phyloP scores from a whole-genome alignment of 2,113 vertebrate species.

The Rhabdomys dilectus region DNA sequence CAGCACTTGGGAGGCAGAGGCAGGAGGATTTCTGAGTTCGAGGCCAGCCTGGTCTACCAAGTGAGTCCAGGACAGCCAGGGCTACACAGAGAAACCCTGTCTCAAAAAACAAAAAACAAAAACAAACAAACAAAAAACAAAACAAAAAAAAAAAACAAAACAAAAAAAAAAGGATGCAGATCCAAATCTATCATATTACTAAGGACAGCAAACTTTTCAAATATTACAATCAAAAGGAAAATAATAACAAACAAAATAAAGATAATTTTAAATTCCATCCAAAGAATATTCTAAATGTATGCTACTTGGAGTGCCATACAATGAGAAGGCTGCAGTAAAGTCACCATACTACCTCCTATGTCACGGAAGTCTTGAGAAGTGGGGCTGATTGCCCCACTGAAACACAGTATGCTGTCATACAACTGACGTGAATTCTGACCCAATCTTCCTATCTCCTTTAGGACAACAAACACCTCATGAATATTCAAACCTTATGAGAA shows the following conservation, averaged over 20 bases:
- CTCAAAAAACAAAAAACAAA: too few relatives aligned
- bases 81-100: too few relatives aligned
- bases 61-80: too few relatives aligned
- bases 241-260: slow-evolving; percentile 20
- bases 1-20: too few relatives aligned
- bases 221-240: slow-evolving; percentile 4
- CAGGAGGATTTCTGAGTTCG: too few relatives aligned
- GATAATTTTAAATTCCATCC: neutral
- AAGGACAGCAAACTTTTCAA: neutral
- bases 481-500: neutral
- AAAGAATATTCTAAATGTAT: neutral
- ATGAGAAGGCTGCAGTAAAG: neutral
- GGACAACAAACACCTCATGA: neutral
- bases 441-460: neutral
- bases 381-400: neutral
- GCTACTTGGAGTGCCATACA: neutral
- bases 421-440: slow-evolving; percentile 10
- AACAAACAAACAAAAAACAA: too few relatives aligned
- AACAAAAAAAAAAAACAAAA: too few relatives aligned
- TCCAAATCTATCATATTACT: slow-evolving; percentile 48
- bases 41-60: too few relatives aligned
- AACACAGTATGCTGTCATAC: neutral
- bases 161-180: neutral
- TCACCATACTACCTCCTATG: neutral
- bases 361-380: neutral